Evolutionary conservation across 2,888 invertebrate species (phyloP).

Genomic region (Heliconius charithonia): DNA sequence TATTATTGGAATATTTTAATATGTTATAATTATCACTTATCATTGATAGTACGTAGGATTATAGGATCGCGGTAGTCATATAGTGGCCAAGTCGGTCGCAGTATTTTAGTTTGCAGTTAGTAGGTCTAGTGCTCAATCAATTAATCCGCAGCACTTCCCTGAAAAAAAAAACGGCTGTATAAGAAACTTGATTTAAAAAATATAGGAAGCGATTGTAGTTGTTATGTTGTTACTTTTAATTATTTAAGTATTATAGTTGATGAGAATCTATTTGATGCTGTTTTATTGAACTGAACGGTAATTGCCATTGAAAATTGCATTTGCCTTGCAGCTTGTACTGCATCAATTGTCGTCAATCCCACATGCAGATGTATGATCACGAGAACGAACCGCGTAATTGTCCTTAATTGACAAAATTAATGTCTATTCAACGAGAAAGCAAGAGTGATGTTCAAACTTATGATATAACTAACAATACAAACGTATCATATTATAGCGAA

Average conservation of each 20-base stretch:
- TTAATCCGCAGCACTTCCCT: slow-evolving; percentile 31
- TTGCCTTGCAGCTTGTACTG: slow-evolving; percentile 66
- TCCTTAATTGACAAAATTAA: slow-evolving; percentile 76
- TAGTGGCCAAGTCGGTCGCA: slow-evolving; percentile 72
- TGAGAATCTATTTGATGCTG: slow-evolving; percentile 34
- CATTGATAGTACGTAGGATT: slow-evolving; percentile 30
- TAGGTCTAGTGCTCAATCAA: slow-evolving; percentile 46
- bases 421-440: slow-evolving; percentile 56
- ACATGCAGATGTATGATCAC: slow-evolving; percentile 53
- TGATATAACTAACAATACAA: no score
- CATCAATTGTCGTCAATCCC: slow-evolving; percentile 64
- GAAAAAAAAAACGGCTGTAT: slow-evolving; percentile 19
- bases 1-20: background rate
- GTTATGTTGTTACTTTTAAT: slow-evolving; percentile 26
- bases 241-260: slow-evolving; percentile 34
- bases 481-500: no score
- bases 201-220: background rate
- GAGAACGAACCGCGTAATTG: slow-evolving; percentile 72
- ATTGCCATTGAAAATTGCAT: slow-evolving; percentile 76
- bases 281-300: slow-evolving; percentile 53
- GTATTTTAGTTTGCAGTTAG: slow-evolving; percentile 63
- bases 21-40: slow-evolving; percentile 11
- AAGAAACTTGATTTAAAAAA: slow-evolving; percentile 9
- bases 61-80: slow-evolving; percentile 60
- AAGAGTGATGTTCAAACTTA: slow-evolving; percentile 44